These are phyloP conservation scores for Pangasius mekongensis DNA, from an alignment of 2,797 vertebrate genomes.

Conservation along the genomic window DNA sequence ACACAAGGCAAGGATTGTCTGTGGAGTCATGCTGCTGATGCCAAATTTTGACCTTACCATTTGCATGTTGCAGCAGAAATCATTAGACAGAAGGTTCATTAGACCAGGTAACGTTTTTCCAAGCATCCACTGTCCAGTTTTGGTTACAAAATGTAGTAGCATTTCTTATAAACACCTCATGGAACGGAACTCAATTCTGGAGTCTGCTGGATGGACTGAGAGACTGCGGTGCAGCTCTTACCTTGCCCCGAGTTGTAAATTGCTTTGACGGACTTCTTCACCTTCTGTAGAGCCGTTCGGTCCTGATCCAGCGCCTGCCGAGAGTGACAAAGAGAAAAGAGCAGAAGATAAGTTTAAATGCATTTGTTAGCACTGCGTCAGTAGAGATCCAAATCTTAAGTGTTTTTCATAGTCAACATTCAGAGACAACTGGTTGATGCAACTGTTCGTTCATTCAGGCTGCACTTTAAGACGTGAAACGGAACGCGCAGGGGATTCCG, in stretches of 20 bases:
- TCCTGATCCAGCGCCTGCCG: constrained; percentile 86
- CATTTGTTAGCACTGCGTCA: too few species aligned
- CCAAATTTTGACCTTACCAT: not conserved
- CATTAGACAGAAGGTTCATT: not conserved
- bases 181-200: not conserved
- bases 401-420: not conserved
- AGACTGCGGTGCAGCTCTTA: constrained; percentile 61
- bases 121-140: not conserved
- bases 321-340: not conserved
- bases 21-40: not conserved
- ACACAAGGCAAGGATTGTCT: not conserved
- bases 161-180: not conserved
- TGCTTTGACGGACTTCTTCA: constrained; percentile 90
- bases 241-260: constrained; percentile 91
- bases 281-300: constrained; percentile 87
- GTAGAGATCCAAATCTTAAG: not conserved
- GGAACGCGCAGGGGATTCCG: constrained; percentile 41
- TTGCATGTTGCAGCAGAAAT: not conserved
- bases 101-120: not conserved
- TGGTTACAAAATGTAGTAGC: not conserved
- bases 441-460: constrained; percentile 11
- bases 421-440: not conserved
- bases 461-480: not conserved
- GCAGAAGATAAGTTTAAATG: not conserved
- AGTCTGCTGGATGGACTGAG: not conserved